phyloP scores from a whole-genome alignment of 2,113 vertebrate genomes.

The Euleptes europaea region DNA sequence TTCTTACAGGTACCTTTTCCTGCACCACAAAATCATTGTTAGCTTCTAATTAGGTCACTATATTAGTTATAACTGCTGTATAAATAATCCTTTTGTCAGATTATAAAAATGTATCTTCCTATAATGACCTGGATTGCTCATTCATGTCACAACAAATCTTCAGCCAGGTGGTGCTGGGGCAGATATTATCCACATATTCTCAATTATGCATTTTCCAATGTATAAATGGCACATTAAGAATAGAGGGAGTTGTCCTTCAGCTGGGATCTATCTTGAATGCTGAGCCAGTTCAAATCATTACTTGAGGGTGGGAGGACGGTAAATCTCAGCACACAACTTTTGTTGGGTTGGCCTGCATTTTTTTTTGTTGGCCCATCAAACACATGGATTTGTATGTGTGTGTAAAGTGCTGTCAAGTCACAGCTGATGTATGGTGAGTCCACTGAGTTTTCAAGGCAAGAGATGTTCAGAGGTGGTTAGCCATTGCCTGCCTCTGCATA shows the following conservation, averaged over 20 bases:
- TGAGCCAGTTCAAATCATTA: background rate
- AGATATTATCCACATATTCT: slow-evolving; percentile 17
- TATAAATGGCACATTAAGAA: background rate
- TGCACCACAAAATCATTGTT: background rate
- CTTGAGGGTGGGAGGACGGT: background rate
- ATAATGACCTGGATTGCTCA: background rate
- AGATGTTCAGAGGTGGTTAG: no score
- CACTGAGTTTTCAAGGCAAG: no score
- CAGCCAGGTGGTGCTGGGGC: background rate
- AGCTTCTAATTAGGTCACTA: slow-evolving; percentile 27
- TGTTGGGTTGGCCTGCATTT: no score
- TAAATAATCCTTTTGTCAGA: background rate
- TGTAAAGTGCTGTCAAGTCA: no score
- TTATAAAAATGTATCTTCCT: background rate
- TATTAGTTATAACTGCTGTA: slow-evolving; percentile 13
- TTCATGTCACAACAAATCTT: slow-evolving; percentile 4
- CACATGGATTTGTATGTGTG: background rate
- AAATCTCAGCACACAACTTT: background rate
- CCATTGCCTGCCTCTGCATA: no score
- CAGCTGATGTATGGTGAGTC: no score
- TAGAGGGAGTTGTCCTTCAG: background rate
- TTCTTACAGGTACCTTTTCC: background rate
- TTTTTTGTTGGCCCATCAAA: no score
- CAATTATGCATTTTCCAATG: background rate
- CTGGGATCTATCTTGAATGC: background rate